Evolutionary conservation across 2,797 vertebrate genomes (phyloP), one percentile per base, ranked within the genome.

Genomic region (Glossophaga mutica): DNA sequence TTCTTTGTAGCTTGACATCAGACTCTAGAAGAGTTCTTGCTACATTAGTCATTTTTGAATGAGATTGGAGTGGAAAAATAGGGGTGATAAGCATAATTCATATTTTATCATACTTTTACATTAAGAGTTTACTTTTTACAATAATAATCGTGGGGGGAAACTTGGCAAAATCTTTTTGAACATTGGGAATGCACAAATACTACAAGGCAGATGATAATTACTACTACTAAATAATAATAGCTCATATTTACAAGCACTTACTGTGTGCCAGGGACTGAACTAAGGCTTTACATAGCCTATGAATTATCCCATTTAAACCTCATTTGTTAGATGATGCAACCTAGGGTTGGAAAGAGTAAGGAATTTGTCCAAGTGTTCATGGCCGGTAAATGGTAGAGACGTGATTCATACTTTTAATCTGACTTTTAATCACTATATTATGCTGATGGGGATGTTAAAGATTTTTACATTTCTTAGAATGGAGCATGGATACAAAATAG

Each of bases 381-480:
- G 65, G 44, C 52, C 55, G 29, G 26, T 39, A 84, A 85, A 48
- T 88, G 37, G 67, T 84, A 78, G 62, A 73, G 39, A 67, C 59
- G 26, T 32, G 67, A 68, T 76, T 89, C 42, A 59, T 68, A 70
- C 22, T 73, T 95, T 5, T 71, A 71, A 83, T 91, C 62, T 73
- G 46, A 84, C 67, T 93, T 95, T 48, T 70, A 76, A 82, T 81
- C n/a, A 71, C 52, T 87, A 42, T 5, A 42, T 24, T 89, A 19
- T 86, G 19, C n/a, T 78, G 44, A 12, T 18, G 65, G 83, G 91
- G 18, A 92, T n/a, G 37, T 76, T 87, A 81, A 88, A 78, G 59
- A 85, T 67, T 89, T 87, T 94, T 94, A 24, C 37, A 86, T 89
- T 81, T 94, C 85, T 94, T 81, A 94, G 70, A 95, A 42, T 94